Percentiles rank a stretch among this genome's conserved stretches.
These are phyloP conservation scores for Oryzias dopingdopingensis DNA, from an alignment of 2,797 vertebrate species.

Conservation along the genomic window DNA sequence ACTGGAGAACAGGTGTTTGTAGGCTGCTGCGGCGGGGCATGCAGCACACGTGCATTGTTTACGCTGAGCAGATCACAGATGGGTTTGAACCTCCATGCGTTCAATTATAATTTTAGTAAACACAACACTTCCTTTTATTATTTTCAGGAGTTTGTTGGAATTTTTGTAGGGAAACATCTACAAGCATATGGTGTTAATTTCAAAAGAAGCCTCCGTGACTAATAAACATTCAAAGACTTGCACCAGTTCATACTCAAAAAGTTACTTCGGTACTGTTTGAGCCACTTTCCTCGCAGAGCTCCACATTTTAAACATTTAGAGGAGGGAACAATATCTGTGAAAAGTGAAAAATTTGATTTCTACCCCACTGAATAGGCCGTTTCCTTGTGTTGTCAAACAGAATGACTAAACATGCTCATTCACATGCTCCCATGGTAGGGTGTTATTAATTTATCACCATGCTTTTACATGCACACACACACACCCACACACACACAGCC, in stretches of 20 bases:
- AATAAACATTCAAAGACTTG: no score
- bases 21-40: constrained; percentile 1
- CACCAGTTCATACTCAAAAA: constrained; percentile 1
- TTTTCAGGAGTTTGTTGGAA: no score
- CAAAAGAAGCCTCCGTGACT: neutral
- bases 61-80: constrained; percentile 4
- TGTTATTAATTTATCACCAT: constrained; percentile 80
- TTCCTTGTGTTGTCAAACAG: constrained; percentile 85
- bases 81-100: constrained; percentile 10
- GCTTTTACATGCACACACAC: constrained; percentile 38
- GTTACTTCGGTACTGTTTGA: constrained; percentile 46
- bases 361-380: constrained; percentile 73
- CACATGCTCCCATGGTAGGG: constrained; percentile 75
- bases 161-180: constrained; percentile 9
- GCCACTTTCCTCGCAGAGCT: constrained; percentile 59
- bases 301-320: constrained; percentile 70
- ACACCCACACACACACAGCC: constrained; percentile 30
- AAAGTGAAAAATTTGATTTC: constrained; percentile 72
- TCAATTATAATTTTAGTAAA: constrained; percentile 11
- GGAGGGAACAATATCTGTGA: constrained; percentile 71
- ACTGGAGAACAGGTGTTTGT: constrained; percentile 48
- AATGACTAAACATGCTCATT: constrained; percentile 83
- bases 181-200: constrained; percentile 14
- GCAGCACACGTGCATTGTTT: constrained; percentile 23
- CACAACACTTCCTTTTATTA: no score